Base-by-base conservation (phyloP, 2,113 vertebrate species). In the Alethe castanea region DNA sequence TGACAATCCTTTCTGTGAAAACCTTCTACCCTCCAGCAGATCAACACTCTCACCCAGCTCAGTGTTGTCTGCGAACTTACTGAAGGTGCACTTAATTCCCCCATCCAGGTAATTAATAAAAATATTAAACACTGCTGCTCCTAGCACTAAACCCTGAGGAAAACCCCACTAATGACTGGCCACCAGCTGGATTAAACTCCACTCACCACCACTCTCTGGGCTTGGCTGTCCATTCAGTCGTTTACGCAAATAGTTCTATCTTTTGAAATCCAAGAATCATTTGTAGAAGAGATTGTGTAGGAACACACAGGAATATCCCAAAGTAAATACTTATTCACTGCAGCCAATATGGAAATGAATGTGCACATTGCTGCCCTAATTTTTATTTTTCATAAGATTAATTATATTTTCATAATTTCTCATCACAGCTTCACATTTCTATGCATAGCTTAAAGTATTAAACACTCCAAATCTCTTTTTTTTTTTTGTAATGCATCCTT, bases 41-140 rank as follows among this genome's bases (percentile, higher is more conserved):
- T 25, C 45, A 74, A 31, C 8, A 45, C 19, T 81, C 67, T 74
- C n/a, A 53, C 16, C 13, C n/a, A 52, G 2, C 29, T 31, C 38
- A 6, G 3, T 74, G 23, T 28, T 36, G 13, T 60, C 53, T 53
- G 22, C 0, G 0, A 72, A 19, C 50, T 50, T 72, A 14, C n/a
- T 67, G 36, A 81, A 15, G 16, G 18, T 65, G 13, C 19, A 29
- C 61, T 67, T 59, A 8, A n/a, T 35, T 60, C 6, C 40, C 24
- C 67, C 19, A 29, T 38, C 33, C n/a, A 60, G 24, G 17, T 61
- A 54, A 61, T 82, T 22, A 28, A 47, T 31, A 69, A 77, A 72
- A 70, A 44, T 54, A 15, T 48, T 60, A 29, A 81, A 44, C 9
- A 14, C 12, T 19, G 31, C 36, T 31, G 11, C 3, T 36, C 7